Conservation (phyloP, 2,113 vertebrate species). For the Meleagris gallopavo region DNA sequence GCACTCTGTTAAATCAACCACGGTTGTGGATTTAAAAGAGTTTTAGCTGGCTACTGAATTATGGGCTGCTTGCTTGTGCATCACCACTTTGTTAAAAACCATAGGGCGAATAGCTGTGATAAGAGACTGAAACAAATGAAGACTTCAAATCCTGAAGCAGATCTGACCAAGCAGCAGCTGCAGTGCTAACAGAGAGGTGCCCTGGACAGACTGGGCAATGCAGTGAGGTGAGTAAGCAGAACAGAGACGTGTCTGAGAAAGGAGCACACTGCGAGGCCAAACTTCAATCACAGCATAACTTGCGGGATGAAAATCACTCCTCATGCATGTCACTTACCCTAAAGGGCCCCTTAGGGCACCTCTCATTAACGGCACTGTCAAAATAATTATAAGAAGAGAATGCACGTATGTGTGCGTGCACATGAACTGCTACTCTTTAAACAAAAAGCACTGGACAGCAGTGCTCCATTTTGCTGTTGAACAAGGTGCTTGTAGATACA, state of each 20-base stretch:
- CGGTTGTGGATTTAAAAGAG: not conserved
- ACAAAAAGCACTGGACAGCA: not conserved
- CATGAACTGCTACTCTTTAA: not conserved
- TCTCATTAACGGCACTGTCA: conserved; percentile 71
- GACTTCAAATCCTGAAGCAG: accelerated
- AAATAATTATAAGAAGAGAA: conserved; percentile 66
- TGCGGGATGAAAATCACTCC: conserved; percentile 62
- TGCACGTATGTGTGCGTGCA: not conserved
- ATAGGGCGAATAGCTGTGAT: not conserved
- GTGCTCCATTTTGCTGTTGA: conserved; percentile 16
- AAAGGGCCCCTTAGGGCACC: conserved; percentile 70
- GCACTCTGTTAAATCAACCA: not conserved
- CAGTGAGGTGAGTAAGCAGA: not conserved
- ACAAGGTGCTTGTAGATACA: not conserved
- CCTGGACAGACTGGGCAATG: not conserved
- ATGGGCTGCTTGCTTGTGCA: accelerated
- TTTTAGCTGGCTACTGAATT: not conserved
- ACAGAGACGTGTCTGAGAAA: not conserved
- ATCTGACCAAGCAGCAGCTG: not conserved
- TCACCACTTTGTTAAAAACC: not conserved
- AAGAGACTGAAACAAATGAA: not conserved
- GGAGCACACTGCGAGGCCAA: conserved; percentile 34
- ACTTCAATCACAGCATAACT: conserved; percentile 69
- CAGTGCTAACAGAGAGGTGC: not conserved
- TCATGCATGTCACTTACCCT: conserved; percentile 75